Conservation (phyloP, 1,140 invertebrate species). For the Coboldia fuscipes region DNA sequence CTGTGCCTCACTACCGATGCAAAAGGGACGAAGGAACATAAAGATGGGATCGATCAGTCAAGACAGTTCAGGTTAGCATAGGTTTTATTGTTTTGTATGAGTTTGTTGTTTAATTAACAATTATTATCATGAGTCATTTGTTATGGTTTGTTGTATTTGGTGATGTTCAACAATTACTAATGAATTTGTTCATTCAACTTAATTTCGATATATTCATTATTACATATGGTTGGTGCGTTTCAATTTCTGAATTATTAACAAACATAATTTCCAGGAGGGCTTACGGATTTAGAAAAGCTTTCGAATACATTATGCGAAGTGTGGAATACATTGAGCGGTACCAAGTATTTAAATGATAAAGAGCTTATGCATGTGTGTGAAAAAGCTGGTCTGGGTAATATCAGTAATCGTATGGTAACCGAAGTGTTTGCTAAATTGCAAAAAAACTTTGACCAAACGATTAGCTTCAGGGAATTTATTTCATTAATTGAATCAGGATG, state of each 20-base stretch:
- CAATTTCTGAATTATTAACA: not conserved
- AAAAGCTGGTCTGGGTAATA: slow-evolving; percentile 36
- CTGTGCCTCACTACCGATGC: slow-evolving; percentile 25
- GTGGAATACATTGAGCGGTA: slow-evolving; percentile 33
- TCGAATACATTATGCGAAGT: slow-evolving; percentile 24
- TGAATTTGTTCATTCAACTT: no score
- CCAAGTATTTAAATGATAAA: no score
- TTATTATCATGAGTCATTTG: not conserved
- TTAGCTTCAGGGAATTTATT: slow-evolving; percentile 44
- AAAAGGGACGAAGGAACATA: slow-evolving; percentile 8
- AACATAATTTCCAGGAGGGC: not conserved
- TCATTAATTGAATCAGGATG: slow-evolving; percentile 23
- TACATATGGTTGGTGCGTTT: not conserved
- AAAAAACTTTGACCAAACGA: slow-evolving; percentile 36
- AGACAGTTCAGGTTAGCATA: slow-evolving; percentile 10
- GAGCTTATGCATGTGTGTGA: slow-evolving; percentile 36
- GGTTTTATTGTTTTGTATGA: slow-evolving; percentile 14
- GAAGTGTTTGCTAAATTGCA: slow-evolving; percentile 44
- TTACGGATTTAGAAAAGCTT: slow-evolving; percentile 5
- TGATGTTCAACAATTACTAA: no score
- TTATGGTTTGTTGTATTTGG: no score
- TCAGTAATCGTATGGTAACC: slow-evolving; percentile 30
- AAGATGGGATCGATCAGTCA: slow-evolving; percentile 2
- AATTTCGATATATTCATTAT: no score
- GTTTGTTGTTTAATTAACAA: not conserved